These are phyloP conservation scores for Equus przewalskii DNA, from an alignment of 2,113 vertebrate genomes.

Conservation along the genomic window DNA sequence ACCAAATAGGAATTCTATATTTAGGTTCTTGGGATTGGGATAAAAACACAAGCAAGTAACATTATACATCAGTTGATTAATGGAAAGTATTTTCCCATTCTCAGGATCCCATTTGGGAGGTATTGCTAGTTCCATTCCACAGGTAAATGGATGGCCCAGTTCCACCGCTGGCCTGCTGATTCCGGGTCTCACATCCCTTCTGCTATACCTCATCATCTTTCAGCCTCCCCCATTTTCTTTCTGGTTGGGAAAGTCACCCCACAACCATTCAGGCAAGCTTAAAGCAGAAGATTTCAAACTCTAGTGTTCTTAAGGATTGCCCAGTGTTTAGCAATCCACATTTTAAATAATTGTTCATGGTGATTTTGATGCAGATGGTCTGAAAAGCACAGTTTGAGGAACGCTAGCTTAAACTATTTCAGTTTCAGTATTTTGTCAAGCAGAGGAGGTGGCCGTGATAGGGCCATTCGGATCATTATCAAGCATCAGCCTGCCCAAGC, in stretches of 20 bases:
- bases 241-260: neutral
- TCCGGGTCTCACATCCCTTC: no score
- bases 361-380: neutral
- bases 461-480: neutral
- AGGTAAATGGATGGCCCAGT: neutral
- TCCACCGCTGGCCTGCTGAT: no score
- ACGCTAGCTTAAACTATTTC: neutral
- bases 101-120: neutral
- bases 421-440: neutral
- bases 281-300: neutral
- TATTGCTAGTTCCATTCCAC: no score
- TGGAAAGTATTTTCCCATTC: neutral
- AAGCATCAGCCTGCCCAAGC: neutral
- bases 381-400: neutral
- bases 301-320: neutral
- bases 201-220: neutral
- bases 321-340: neutral
- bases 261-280: neutral
- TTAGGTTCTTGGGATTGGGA: constrained; percentile 11
- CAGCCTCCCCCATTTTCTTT: neutral
- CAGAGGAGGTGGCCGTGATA: neutral
- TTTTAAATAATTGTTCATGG: neutral
- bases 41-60: neutral
- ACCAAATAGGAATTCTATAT: constrained; percentile 26
- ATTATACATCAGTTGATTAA: neutral